phyloP scores from a whole-genome alignment of 2,888 invertebrate genomes.

The Eristalis arbustorum region DNA sequence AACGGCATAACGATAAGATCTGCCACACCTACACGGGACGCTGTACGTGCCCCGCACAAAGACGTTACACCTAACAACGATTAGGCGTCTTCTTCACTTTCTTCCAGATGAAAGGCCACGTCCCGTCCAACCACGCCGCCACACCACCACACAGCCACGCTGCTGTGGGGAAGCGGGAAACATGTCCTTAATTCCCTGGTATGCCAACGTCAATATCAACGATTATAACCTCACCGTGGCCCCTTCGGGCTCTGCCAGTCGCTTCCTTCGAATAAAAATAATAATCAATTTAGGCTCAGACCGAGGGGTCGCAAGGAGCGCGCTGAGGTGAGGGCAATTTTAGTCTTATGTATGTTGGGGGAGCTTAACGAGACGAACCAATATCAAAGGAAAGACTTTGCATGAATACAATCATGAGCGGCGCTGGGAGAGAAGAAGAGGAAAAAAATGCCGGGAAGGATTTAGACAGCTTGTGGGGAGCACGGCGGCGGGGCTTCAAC shows the following conservation, averaged over 20 bases:
- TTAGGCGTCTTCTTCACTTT: slow-evolving; percentile 18
- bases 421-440: slow-evolving; percentile 12
- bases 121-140: background rate
- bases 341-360: slow-evolving; percentile 17
- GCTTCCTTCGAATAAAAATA: slow-evolving; percentile 63
- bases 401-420: slow-evolving; percentile 35
- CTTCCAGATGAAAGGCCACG: slow-evolving; percentile 27
- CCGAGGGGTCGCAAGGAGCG: background rate
- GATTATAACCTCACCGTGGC: slow-evolving; percentile 47
- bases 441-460: slow-evolving; percentile 35
- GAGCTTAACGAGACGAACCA: slow-evolving; percentile 62
- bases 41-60: slow-evolving; percentile 20
- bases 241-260: background rate
- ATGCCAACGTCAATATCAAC: slow-evolving; percentile 54
- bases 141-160: background rate
- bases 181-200: slow-evolving; percentile 53
- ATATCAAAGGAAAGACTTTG: slow-evolving; percentile 60
- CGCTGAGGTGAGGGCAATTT: slow-evolving; percentile 58
- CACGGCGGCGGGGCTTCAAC: slow-evolving; percentile 13
- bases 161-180: background rate
- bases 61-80: slow-evolving; percentile 15
- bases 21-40: slow-evolving; percentile 6
- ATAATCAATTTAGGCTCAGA: slow-evolving; percentile 65
- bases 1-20: slow-evolving; percentile 23
- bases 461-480: slow-evolving; percentile 30